Base-by-base conservation (phyloP, 2,888 invertebrate genomes). In the Chrysotoxum bicinctum region DNA sequence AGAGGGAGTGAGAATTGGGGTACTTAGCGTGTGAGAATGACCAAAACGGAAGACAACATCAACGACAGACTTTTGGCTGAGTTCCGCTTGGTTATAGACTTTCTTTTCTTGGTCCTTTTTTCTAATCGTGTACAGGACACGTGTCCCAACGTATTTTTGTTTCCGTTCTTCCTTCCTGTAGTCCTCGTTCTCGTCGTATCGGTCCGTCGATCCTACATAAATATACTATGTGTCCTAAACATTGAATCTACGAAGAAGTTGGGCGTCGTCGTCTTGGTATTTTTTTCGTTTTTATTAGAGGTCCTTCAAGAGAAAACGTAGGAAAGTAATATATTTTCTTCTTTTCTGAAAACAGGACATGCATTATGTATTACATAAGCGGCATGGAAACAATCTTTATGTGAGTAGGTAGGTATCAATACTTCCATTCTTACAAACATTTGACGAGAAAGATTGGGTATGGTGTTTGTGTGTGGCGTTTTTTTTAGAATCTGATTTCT, bases 21-120 rank as follows among this genome's bases (percentile, higher is more conserved):
- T 84, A 58, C 70, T 84, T 72, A 72, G 72, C 72, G 75, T 84
- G 83, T 80, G 45, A 40, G 68, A 45, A 50, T 54, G 75, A 43
- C 66, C 66, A 35, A 78, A 78, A 78, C 48, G 45, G 40, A 75
- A 78, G 62, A 78, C 72, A 75, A 64, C 75, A 79, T 72, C 74
- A 52, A 69, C 73, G 30, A 54, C 66, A 73, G 45, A 48, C 72
- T 52, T 45, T 64, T 56, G 70, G 58, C 30, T 70, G 50, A 64
- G 74, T 74, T 74, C 52, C 30, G 64, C 19, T 56, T 32, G 48
- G 43, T 74, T 74, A 70, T 58, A 70, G 45, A 56, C 75, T 79
- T 64, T 64, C 32, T 69, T 70, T 48, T 66, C 37, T 64, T 12
- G 7, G 12, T 45, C 30, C 30, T 8, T 19, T 19, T 45, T 16